A percentile compares a stretch with the other conserved stretches of the same genome.
phyloP scores from a whole-genome alignment of 2,888 invertebrate species.

The Pseudeuparius sepicola region DNA sequence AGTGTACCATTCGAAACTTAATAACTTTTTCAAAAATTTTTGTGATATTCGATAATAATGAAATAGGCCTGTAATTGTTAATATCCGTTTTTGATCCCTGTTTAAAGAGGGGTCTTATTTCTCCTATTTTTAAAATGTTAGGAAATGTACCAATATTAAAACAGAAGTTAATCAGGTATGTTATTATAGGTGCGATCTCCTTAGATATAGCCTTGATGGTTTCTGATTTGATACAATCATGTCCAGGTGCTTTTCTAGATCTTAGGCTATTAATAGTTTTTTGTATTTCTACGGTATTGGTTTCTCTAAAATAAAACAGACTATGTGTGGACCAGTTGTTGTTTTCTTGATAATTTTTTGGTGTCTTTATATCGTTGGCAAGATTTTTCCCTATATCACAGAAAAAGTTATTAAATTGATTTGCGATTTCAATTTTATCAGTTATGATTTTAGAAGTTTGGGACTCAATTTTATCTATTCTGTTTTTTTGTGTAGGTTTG shows the following conservation, averaged over 20 bases:
- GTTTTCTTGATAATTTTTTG: conserved; percentile 3
- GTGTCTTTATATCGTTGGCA: background rate
- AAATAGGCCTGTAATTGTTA: conserved; percentile 11
- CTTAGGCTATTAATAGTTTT: background rate
- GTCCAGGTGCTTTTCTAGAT: conserved; percentile 7
- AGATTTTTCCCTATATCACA: background rate
- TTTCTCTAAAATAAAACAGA: conserved; percentile 1
- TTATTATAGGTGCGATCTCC: conserved; percentile 8
- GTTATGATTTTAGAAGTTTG: background rate
- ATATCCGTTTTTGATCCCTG: conserved; percentile 7
- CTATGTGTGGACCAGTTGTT: background rate
- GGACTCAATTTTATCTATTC: background rate
- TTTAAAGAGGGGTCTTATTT: conserved; percentile 11
- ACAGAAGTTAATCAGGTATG: conserved; percentile 11
- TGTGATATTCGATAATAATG: conserved; percentile 3
- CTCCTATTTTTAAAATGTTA: conserved; percentile 9
- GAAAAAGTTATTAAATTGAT: background rate
- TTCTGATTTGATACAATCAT: conserved; percentile 10
- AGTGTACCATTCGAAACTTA: conserved; percentile 6
- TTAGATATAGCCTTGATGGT: conserved; percentile 8
- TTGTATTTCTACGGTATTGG: background rate
- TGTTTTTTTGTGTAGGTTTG: too few relatives aligned
- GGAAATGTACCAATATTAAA: conserved; percentile 11
- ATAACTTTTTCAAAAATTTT: conserved; percentile 11
- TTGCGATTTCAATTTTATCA: background rate